Evolutionary conservation across 2,888 invertebrate genomes (phyloP), one percentile per base, ranked within the genome.

Genomic region (Platerodrilus igneus): DNA sequence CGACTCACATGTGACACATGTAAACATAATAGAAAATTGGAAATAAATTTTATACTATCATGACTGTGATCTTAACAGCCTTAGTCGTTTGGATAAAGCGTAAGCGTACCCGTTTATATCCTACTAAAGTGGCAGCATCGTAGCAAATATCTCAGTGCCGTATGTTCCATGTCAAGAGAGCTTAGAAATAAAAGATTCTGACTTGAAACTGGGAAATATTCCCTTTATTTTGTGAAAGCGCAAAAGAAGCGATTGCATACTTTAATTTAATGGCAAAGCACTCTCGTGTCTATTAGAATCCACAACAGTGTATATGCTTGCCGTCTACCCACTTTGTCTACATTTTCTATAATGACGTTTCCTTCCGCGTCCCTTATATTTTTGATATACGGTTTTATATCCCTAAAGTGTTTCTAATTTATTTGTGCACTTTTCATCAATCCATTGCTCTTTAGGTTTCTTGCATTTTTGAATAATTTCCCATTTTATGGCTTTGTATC

Each of bases 111-210:
- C 37, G 32, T 45, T 45, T 45, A 45, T 34, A 34, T 45, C 36
- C 40, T 41, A 34, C 37, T 41, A 37, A 45, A 41, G 41, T 41
- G 41, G 37, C 37, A 41, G 41, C 14, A 32, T 41, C 37, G 41
- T 32, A 45, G 45, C 42, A 38, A 45, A 44, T 44, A 44, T 37
- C 41, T 47, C 37, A 34, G 33, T 27, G 35, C 34, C 37, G 40
- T 44, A 30, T 42, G 41, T 47, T 33, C 37, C 30, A 16, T 34
- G 41, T 44, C 37, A 20, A 28, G 27, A 23, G 41, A 38, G 38
- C 28, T 37, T 39, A 33, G 37, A 35, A 34, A 37, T 45, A 49
- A 49, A 45, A 47, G 44, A 40, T 42, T 40, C 38, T 45, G 47
- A 45, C 47, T 47, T 39, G 36, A 37, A 31, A 39, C 45, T 39